Evolutionary conservation across 2,113 vertebrate genomes (phyloP), one percentile per base, ranked within the genome.

Genomic region (Callospermophilus lateralis): DNA sequence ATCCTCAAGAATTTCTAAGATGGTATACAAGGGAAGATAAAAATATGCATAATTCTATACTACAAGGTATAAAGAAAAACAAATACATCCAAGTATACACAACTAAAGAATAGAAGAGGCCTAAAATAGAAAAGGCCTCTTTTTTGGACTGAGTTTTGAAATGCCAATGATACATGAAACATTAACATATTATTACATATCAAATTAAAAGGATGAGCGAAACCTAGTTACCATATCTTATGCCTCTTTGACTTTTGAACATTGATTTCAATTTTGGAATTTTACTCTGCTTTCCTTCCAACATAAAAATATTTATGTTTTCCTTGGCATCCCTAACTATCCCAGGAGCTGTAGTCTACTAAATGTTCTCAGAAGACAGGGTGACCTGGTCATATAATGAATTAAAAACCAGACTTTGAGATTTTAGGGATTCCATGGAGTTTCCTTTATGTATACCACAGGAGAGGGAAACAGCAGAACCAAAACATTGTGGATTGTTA

Each of bases 401-500:
- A 9, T 39, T 58, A 65, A 22, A 19, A 42, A 2, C 26, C 8
- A n/a, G 2, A 24, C 16, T 30, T 39, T 6, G 37, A 76, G 55
- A 37, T 19, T 42, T 48, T 30, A 11, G 12, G 26, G 9, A 42
- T 4, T 5, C 8, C 0, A 4, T n/a, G 20, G 5, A 32, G 15
- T 13, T 67, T 2, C 24, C 34, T 34, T 17, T 0, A 51, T 72
- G 28, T 16, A 28, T 10, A 68, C 11, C 4, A 3, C 3, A 53
- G 16, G 6, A 42, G 9, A 39, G 16, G n/a, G 6, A 39, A 65
- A 7, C 3, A 20, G 42, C 17, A 42, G 3, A 19, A 8, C 22
- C 6, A 28, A 13, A 32, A 28, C 32, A 7, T 61, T 8, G 0
- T 48, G 1, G 4, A 0, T 1, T 24, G 1, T 6, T 1, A 7